A percentile compares a stretch with the other conserved stretches of the same genome.
These are phyloP conservation scores for Alviniconcha strummeri DNA, from an alignment of 2,888 invertebrate genomes.

Conservation along the genomic window DNA sequence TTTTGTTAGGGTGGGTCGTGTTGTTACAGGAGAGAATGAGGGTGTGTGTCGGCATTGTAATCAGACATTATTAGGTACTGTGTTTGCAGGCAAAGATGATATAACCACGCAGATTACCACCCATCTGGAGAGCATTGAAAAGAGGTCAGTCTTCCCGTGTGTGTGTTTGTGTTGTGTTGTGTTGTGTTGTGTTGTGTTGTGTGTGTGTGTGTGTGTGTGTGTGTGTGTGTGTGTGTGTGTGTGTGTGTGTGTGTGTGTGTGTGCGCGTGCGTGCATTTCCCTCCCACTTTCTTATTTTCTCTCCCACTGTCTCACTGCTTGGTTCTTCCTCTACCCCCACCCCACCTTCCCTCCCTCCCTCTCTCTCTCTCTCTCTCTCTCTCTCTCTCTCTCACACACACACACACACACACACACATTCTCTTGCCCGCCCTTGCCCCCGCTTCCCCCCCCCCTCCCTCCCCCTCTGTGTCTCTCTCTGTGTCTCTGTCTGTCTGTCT, in stretches of 20 bases:
- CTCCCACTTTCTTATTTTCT: no score
- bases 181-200: background rate
- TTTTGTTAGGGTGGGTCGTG: background rate
- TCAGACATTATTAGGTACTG: slow-evolving; percentile 17
- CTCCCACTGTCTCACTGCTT: no score
- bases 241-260: background rate
- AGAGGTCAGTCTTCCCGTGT: slow-evolving; percentile 47
- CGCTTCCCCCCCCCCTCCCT: no score
- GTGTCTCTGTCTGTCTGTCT: no score
- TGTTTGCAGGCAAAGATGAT: slow-evolving; percentile 44
- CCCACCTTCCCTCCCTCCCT: no score
- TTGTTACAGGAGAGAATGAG: background rate
- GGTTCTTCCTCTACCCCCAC: no score
- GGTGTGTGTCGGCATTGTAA: slow-evolving; percentile 1
- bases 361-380: no score
- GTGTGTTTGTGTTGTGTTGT: background rate
- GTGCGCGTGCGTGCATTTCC: background rate
- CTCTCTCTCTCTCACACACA: no score
- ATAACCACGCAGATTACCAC: slow-evolving; percentile 56
- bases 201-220: background rate
- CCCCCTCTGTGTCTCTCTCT: no score
- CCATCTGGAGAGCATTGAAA: slow-evolving; percentile 58
- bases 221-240: slow-evolving; percentile 1
- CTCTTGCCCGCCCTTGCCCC: no score
- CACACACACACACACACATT: no score